Evolutionary conservation across 2,888 invertebrate genomes (phyloP).

Genomic region (Tubulanus polymorphus): DNA sequence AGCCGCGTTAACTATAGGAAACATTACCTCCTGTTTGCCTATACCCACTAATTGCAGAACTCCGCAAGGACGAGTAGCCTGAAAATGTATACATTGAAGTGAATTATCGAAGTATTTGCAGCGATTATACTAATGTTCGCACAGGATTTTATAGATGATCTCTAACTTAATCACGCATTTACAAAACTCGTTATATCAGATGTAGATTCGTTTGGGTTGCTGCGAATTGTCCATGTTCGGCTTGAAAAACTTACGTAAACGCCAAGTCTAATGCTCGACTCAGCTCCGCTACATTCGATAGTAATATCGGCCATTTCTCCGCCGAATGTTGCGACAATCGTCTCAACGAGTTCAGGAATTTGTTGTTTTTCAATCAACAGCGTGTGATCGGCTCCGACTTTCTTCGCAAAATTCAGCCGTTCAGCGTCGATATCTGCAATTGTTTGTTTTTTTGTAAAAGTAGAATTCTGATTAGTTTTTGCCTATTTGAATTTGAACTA

Average conservation of each 20-base stretch:
- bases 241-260: not conserved
- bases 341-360: not conserved
- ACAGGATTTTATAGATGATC: no score
- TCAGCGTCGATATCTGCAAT: not conserved
- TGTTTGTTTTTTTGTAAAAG: no score
- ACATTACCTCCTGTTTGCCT: constrained; percentile 71
- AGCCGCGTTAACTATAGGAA: constrained; percentile 66
- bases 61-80: constrained; percentile 86
- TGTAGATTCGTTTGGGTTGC: no score
- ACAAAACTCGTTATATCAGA: no score
- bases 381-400: not conserved
- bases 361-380: not conserved
- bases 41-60: constrained; percentile 81
- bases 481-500: no score
- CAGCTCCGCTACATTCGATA: not conserved
- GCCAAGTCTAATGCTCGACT: not conserved
- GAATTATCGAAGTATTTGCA: no score
- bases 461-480: no score
- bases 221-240: not conserved
- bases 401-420: not conserved
- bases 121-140: no score
- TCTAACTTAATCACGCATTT: no score
- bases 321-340: not conserved
- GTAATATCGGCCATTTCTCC: not conserved
- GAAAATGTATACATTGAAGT: no score